phyloP scores from a whole-genome alignment of 1,140 invertebrate species.

The Drosophila hydei region DNA sequence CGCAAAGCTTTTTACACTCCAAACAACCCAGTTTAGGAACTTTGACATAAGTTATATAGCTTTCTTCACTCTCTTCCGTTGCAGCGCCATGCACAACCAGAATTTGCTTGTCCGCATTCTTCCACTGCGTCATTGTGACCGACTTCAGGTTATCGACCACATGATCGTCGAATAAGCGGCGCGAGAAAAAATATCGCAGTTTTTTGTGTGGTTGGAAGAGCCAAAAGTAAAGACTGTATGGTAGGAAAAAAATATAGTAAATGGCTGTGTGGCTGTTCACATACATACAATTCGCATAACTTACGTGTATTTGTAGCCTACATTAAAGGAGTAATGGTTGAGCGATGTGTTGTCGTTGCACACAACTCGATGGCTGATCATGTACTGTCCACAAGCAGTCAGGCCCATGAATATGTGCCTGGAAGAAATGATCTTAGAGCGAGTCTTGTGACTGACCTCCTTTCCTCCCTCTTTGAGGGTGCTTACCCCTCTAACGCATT shows the following conservation, averaged over 20 bases:
- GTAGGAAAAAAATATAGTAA: background rate
- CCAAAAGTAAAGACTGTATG: slow-evolving; percentile 80
- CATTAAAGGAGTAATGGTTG: slow-evolving; percentile 79
- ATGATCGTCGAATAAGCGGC: slow-evolving; percentile 86
- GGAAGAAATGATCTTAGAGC: slow-evolving; percentile 70
- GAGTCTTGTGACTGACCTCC: no score
- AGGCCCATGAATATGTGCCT: slow-evolving; percentile 96
- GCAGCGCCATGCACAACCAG: slow-evolving; percentile 85
- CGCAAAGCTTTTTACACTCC: slow-evolving; percentile 80
- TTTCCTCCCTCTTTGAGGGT: background rate
- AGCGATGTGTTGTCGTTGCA: slow-evolving; percentile 84
- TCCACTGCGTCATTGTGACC: slow-evolving; percentile 87
- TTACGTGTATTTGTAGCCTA: slow-evolving; percentile 83
- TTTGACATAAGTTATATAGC: slow-evolving; percentile 82
- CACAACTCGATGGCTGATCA: slow-evolving; percentile 92
- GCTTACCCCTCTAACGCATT: slow-evolving; percentile 81
- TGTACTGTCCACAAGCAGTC: slow-evolving; percentile 95
- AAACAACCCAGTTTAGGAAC: slow-evolving; percentile 84
- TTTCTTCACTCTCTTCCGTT: slow-evolving; percentile 80
- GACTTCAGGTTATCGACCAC: slow-evolving; percentile 86
- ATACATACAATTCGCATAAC: slow-evolving; percentile 11
- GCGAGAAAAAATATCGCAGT: slow-evolving; percentile 72
- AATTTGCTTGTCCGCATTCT: slow-evolving; percentile 85
- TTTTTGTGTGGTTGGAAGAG: slow-evolving; percentile 79
- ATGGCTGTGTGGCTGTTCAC: background rate